Base-by-base conservation (phyloP, 2,113 vertebrate genomes). In the Fregetta grallaria region DNA sequence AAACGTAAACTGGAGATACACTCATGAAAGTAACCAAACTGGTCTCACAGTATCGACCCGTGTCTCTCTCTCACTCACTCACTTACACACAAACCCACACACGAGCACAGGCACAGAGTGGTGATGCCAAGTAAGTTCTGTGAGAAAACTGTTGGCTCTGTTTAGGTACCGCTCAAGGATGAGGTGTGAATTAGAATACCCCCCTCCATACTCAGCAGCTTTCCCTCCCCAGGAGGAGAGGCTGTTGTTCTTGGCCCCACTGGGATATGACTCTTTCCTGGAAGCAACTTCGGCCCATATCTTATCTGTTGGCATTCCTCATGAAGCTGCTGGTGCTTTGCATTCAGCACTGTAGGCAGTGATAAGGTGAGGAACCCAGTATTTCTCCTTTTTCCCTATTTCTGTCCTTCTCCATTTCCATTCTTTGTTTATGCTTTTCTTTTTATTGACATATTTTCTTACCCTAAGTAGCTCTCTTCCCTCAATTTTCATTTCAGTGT, bases 1-100 rank as follows among this genome's bases (percentile, higher is more conserved):
- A 82, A 15, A 92, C 2, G 0, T 0, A n/a, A 55, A 59, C 36
- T 36, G 44, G 10, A 62, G 29, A 50, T 34, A 23, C 1, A 1
- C 30, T 63, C 40, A 13, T 3, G 13, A 23, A 49, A 20, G 2
- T 0, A 40, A 76, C 8, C 29, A 45, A 59, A n/a, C n/a, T 3
- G 47, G 6, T 19, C 40, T 66, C 68, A n/a, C 4, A 4, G 19
- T 45, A 26, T 49, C 6, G 47, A 49, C 22, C 9, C 29, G 0
- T 11, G 10, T 42, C 56, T 34, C 32, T 34, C 19, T 7, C 29
- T 50, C 49, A 14, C 50, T 30, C 58, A 5, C 50, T 58, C 56
- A 7, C 13, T 11, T 23, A 13, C 62, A 25, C 26, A 27, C 20
- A 34, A 22, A 4, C 5, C 11, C 9, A 29, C 15, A 12, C n/a